phyloP scores from a whole-genome alignment of 2,888 invertebrate genomes.

The Nomada fabriciana region DNA sequence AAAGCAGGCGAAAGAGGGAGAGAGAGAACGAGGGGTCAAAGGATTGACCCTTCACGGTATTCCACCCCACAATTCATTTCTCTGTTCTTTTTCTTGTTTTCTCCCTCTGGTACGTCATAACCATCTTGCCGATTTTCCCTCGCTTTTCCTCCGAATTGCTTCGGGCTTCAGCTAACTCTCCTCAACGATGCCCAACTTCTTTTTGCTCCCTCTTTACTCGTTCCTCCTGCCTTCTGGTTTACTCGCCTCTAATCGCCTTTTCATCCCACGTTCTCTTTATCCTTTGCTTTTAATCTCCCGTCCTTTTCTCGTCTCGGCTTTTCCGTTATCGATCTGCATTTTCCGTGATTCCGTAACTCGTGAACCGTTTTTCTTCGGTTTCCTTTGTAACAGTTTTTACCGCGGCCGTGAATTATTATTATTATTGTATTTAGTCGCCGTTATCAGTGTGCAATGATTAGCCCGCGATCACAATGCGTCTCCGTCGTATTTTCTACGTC shows the following conservation, averaged over 20 bases:
- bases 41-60: conserved; percentile 17
- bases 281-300: background rate
- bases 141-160: background rate
- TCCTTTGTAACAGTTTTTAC: too few relatives aligned
- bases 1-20: background rate
- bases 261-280: background rate
- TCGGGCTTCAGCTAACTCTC: background rate
- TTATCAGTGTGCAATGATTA: too few relatives aligned
- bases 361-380: too few relatives aligned
- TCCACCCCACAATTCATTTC: conserved; percentile 10
- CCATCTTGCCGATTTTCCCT: conserved; percentile 18
- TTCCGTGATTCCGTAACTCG: too few relatives aligned
- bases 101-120: conserved; percentile 3
- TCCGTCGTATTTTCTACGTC: background rate
- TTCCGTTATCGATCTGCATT: too few relatives aligned
- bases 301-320: too few relatives aligned
- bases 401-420: too few relatives aligned
- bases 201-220: background rate
- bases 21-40: conserved; percentile 5
- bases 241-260: too few relatives aligned
- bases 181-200: background rate
- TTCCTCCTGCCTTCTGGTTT: background rate
- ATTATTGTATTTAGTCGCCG: too few relatives aligned
- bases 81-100: background rate
- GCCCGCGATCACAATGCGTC: too few relatives aligned